phyloP scores from a whole-genome alignment of 2,888 invertebrate species.

The Brachylomia viminalis region DNA sequence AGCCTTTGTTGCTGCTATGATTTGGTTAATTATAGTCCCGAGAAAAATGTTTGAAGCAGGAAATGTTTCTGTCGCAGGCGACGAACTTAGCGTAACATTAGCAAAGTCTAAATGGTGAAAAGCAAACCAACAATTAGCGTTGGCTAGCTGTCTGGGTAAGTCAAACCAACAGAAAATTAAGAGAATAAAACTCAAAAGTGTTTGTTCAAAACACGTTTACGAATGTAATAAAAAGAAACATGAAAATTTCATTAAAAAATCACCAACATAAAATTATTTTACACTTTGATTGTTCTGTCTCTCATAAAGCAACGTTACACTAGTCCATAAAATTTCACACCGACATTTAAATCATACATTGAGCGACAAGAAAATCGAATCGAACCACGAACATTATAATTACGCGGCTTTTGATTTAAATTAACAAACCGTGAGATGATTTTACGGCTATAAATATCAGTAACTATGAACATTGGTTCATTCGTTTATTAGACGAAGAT shows the following conservation, averaged over 20 bases:
- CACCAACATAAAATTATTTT: conserved; percentile 16
- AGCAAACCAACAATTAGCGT: conserved; percentile 50
- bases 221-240: conserved; percentile 1
- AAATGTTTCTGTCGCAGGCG: conserved; percentile 23
- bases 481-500: conserved; percentile 67
- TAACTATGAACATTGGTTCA: conserved; percentile 71
- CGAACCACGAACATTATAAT: conserved; percentile 80
- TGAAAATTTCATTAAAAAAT: conserved; percentile 1
- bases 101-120: conserved; percentile 53
- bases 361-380: conserved; percentile 81
- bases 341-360: conserved; percentile 78
- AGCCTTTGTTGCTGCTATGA: conserved; percentile 40
- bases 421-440: conserved; percentile 83
- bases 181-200: not conserved
- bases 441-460: conserved; percentile 80
- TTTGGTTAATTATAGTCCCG: conserved; percentile 54
- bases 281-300: conserved; percentile 48
- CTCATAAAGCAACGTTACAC: conserved; percentile 67
- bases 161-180: conserved; percentile 8
- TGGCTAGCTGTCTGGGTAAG: conserved; percentile 29
- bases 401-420: conserved; percentile 84
- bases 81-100: conserved; percentile 46
- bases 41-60: conserved; percentile 31
- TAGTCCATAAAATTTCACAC: conserved; percentile 71
- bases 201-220: conserved; percentile 18